A percentile compares a stretch with the other conserved stretches of the same genome.
These are phyloP conservation scores for Heterochromis multidens DNA, from an alignment of 2,113 vertebrate genomes.

Conservation along the genomic window DNA sequence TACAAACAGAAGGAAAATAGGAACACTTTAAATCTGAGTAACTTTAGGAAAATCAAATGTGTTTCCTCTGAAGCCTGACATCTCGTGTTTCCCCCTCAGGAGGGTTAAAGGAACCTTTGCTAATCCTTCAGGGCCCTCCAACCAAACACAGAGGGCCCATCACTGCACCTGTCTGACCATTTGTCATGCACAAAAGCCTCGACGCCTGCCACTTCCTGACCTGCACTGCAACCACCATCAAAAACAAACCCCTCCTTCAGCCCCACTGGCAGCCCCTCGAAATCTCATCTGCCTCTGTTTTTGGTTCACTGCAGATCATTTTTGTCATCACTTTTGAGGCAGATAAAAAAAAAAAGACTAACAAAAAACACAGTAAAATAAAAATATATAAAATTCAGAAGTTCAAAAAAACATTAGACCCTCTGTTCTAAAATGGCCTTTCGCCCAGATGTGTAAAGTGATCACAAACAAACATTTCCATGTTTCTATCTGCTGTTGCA, in stretches of 20 bases:
- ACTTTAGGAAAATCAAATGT: background rate
- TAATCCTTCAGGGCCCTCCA: background rate
- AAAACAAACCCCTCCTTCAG: background rate
- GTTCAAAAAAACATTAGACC: background rate
- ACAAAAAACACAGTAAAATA: background rate
- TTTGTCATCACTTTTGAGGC: background rate
- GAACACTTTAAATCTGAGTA: background rate
- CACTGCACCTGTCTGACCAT: slow-evolving; percentile 66
- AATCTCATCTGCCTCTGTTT: background rate
- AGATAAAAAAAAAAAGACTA: background rate
- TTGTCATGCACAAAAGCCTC: slow-evolving; percentile 50
- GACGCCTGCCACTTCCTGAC: slow-evolving; percentile 15
- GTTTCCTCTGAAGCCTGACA: background rate
- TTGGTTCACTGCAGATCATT: background rate
- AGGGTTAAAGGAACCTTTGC: background rate
- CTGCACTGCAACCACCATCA: background rate
- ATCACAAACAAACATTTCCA: slow-evolving; percentile 29
- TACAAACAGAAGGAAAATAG: background rate
- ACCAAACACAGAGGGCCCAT: background rate
- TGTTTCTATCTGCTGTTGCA: slow-evolving; percentile 4
- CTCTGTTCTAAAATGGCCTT: background rate
- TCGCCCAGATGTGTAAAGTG: background rate
- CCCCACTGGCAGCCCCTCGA: background rate
- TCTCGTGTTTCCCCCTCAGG: background rate
- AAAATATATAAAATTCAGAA: background rate